These are phyloP conservation scores for Trichogramma pretiosum DNA, from an alignment of 1,140 invertebrate genomes.

Conservation along the genomic window DNA sequence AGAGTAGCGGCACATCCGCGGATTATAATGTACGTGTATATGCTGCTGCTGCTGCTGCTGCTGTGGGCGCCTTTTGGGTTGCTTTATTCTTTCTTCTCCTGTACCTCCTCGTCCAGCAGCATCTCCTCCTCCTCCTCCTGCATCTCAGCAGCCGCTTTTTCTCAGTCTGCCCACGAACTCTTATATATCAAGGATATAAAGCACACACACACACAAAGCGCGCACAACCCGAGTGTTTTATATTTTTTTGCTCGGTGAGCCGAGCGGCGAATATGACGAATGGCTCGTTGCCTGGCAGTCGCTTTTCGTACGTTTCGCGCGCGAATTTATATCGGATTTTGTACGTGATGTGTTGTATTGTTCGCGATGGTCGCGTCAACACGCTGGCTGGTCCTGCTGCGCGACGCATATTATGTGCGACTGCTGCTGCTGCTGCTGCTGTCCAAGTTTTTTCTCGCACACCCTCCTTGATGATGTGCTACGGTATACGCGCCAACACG, in stretches of 20 bases:
- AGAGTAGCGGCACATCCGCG: too few relatives aligned
- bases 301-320: not conserved
- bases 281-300: not conserved
- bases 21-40: too few relatives aligned
- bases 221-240: not conserved
- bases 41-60: not conserved
- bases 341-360: too few relatives aligned
- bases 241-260: not conserved
- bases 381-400: too few relatives aligned
- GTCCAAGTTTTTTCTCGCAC: not conserved
- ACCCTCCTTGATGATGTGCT: too few relatives aligned
- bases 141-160: not conserved
- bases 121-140: not conserved
- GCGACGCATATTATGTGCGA: too few relatives aligned
- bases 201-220: not conserved
- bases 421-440: not conserved
- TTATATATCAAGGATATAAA: not conserved
- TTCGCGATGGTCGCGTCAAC: too few relatives aligned
- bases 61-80: too few relatives aligned
- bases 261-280: conserved; percentile 4
- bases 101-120: too few relatives aligned
- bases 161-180: not conserved
- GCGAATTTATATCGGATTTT: not conserved
- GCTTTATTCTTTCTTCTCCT: too few relatives aligned
- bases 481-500: too few relatives aligned